phyloP scores from a whole-genome alignment of 2,797 vertebrate genomes.

The Sitta carolinensis region DNA sequence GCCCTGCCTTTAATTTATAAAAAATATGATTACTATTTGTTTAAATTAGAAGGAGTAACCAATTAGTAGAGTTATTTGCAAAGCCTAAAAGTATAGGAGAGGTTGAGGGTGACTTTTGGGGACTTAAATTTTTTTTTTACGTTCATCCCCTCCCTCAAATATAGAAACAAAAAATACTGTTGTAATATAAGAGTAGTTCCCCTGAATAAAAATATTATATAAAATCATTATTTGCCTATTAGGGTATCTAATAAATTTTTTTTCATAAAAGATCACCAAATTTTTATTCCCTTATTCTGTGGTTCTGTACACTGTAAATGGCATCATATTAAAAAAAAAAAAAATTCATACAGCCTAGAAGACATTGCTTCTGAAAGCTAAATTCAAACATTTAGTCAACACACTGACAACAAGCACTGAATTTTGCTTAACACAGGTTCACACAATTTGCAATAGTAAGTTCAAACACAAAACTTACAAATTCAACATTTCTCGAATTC shows the following conservation, averaged over 20 bases:
- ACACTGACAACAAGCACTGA: neutral
- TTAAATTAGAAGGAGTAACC: neutral
- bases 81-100: neutral
- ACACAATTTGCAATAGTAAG: neutral
- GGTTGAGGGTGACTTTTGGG: rapidly evolving
- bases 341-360: neutral
- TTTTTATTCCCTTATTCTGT: neutral
- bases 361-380: neutral
- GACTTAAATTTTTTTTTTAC: neutral
- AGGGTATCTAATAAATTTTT: neutral
- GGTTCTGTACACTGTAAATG: neutral
- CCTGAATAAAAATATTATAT: neutral
- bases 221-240: neutral
- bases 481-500: neutral
- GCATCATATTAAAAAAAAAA: neutral
- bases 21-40: neutral
- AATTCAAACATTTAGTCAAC: neutral
- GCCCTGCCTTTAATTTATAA: neutral
- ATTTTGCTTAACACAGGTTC: neutral
- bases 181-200: neutral
- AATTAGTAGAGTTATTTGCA: neutral
- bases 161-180: neutral
- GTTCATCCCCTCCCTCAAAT: neutral
- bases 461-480: neutral
- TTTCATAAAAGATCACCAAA: neutral